A percentile compares a stretch with the other conserved stretches of the same genome.
These are phyloP conservation scores for Rousettus leschenaultii DNA, from an alignment of 2,113 vertebrate species.

Conservation along the genomic window DNA sequence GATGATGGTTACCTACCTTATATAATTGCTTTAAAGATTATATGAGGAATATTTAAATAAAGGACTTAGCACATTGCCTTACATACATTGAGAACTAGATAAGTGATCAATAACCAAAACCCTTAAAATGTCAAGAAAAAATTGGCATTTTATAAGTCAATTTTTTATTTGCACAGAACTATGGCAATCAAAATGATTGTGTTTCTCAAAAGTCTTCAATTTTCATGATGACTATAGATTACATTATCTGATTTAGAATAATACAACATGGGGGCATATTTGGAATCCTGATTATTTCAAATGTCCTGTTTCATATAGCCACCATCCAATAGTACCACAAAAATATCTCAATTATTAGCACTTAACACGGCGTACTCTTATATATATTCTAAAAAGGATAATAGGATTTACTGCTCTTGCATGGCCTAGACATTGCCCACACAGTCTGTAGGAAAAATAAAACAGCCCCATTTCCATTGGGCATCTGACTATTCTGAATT, in stretches of 20 bases:
- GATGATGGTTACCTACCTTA: not conserved
- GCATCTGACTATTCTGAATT: not conserved
- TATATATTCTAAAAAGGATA: not conserved
- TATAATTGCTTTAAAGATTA: slow-evolving; percentile 33
- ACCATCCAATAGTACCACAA: not conserved
- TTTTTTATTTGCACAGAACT: not conserved
- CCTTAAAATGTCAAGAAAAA: not conserved
- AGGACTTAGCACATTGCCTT: not conserved
- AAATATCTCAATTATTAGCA: not conserved
- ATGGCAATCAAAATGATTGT: not conserved
- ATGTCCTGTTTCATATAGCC: not conserved
- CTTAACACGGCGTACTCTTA: not conserved
- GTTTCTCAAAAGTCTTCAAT: slow-evolving; percentile 28
- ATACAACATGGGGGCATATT: not conserved
- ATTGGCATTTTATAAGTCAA: not conserved
- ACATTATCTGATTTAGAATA: not conserved
- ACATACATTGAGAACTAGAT: not conserved
- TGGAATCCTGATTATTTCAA: not conserved
- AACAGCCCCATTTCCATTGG: not conserved
- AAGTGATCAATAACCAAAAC: slow-evolving; percentile 24
- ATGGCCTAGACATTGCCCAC: not conserved
- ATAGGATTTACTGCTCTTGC: not conserved
- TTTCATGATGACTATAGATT: slow-evolving; percentile 13
- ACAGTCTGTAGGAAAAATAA: not conserved
- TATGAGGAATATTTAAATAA: not conserved